phyloP scores from a whole-genome alignment of 2,888 invertebrate genomes.

The Hydraecia micacea region DNA sequence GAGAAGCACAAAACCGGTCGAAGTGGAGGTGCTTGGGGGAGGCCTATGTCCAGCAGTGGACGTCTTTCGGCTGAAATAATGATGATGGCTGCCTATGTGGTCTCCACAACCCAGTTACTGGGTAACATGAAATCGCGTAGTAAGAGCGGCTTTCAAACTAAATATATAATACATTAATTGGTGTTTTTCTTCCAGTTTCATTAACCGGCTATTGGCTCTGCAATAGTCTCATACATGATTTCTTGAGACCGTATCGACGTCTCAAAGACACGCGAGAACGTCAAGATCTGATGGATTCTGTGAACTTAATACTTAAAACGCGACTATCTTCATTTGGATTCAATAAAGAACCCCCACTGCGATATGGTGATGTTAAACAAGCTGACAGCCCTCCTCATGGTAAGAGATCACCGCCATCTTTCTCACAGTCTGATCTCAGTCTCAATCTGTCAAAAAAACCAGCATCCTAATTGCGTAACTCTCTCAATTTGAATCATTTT shows the following conservation, averaged over 20 bases:
- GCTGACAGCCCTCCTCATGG: not conserved
- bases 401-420: not conserved
- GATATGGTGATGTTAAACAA: not conserved
- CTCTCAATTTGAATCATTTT: too few species aligned
- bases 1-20: too few species aligned
- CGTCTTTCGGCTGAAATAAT: too few species aligned
- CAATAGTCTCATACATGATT: conserved; percentile 4
- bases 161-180: too few species aligned
- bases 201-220: conserved; percentile 15
- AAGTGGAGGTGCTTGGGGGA: too few species aligned
- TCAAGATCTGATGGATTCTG: not conserved
- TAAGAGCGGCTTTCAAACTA: too few species aligned
- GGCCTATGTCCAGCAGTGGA: too few species aligned
- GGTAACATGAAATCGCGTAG: not conserved
- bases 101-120: not conserved
- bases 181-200: not conserved
- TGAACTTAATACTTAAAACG: not conserved
- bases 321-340: not conserved
- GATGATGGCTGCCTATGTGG: not conserved
- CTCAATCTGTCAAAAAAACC: too few species aligned
- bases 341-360: not conserved
- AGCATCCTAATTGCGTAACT: too few species aligned
- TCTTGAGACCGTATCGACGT: conserved; percentile 22
- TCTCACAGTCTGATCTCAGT: too few species aligned
- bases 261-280: not conserved